Conservation (phyloP, 2,888 invertebrate genomes). For the Heliconius aoede region DNA sequence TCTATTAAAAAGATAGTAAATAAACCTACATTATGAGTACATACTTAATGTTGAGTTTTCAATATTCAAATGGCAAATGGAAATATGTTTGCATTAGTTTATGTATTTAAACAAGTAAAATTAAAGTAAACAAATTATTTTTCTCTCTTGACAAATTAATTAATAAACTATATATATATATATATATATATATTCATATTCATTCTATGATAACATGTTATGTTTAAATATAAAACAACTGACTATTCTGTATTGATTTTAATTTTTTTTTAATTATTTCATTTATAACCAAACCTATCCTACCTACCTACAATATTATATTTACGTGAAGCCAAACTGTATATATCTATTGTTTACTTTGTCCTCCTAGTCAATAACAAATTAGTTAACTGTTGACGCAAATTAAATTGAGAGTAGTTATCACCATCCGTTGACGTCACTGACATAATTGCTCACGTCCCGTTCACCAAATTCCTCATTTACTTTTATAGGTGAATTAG, state of each 20-base stretch:
- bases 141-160: not conserved
- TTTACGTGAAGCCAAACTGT: not conserved
- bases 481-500: constrained; percentile 32
- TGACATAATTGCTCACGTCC: constrained; percentile 49
- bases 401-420: constrained; percentile 45
- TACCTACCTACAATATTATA: not conserved
- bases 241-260: not conserved
- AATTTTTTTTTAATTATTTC: not conserved
- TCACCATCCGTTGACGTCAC: constrained; percentile 46
- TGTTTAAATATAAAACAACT: no score
- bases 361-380: constrained; percentile 32
- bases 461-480: constrained; percentile 44
- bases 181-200: no score
- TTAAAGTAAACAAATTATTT: not conserved
- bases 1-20: no score
- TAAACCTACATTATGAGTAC: not conserved
- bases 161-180: no score
- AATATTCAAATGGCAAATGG: not conserved
- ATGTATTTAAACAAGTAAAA: no score
- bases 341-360: not conserved
- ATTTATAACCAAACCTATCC: not conserved
- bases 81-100: not conserved
- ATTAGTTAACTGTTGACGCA: constrained; percentile 40
- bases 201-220: no score
- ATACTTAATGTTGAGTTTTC: not conserved